A percentile compares a stretch with the other conserved stretches of the same genome.
Conservation (phyloP, 2,888 invertebrate species). For the Lacanobia wlatinum region DNA sequence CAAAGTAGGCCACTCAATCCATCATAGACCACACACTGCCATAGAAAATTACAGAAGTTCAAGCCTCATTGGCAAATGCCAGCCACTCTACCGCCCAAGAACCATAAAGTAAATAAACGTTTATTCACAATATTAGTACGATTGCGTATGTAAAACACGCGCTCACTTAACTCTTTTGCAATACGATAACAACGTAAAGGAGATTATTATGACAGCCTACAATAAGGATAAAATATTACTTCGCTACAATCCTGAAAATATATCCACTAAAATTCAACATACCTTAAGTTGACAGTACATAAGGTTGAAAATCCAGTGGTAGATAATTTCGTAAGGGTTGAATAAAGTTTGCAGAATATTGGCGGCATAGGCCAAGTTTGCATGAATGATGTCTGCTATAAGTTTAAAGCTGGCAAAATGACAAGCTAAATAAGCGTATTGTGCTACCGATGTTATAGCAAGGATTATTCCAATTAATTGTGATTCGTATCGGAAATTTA, state of each 20-base stretch:
- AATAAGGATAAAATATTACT: conserved; percentile 77
- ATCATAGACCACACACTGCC: conserved; percentile 13
- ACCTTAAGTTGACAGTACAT: conserved; percentile 12
- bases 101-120: conserved; percentile 45
- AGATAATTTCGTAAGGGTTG: conserved; percentile 34
- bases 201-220: conserved; percentile 78
- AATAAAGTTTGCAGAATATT: conserved; percentile 57
- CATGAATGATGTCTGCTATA: conserved; percentile 81
- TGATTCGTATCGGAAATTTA: conserved; percentile 61
- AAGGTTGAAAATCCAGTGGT: conserved; percentile 52
- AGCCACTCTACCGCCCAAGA: conserved; percentile 31
- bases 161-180: conserved; percentile 66
- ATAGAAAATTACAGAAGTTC: conserved; percentile 30
- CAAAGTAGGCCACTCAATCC: background rate
- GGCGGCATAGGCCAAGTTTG: conserved; percentile 69
- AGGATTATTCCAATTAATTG: conserved; percentile 65
- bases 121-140: conserved; percentile 58
- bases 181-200: conserved; percentile 73
- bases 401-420: conserved; percentile 78
- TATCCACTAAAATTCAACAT: background rate
- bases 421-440: conserved; percentile 78
- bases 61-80: conserved; percentile 18
- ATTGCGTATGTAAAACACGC: conserved; percentile 71
- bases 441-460: conserved; percentile 76
- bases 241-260: conserved; percentile 46